Evolutionary conservation across 1,140 invertebrate genomes (phyloP).

Genomic region (Coptotermes formosanus): DNA sequence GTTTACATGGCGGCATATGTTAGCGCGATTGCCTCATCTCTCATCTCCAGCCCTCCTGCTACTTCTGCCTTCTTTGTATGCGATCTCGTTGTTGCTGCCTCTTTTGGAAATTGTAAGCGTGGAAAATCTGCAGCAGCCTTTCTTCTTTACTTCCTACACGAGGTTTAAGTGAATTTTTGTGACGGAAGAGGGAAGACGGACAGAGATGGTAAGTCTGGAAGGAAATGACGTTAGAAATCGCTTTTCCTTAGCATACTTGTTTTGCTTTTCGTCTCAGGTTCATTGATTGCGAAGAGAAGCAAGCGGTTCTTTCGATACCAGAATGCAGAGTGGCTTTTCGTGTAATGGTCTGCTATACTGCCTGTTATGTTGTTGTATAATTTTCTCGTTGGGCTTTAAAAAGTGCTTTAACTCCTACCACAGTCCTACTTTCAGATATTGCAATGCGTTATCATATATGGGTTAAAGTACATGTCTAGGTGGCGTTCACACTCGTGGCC

Average conservation of each 20-base stretch:
- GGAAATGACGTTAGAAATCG: neutral
- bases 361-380: neutral
- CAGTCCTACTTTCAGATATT: no score
- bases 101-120: neutral
- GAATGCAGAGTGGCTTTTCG: neutral
- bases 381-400: no score
- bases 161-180: constrained; percentile 4
- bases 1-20: neutral
- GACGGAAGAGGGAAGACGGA: neutral
- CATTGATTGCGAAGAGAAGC: neutral
- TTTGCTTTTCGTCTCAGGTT: neutral
- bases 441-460: no score
- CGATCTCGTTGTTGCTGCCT: neutral
- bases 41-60: neutral
- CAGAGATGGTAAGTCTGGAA: neutral
- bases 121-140: neutral
- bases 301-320: neutral
- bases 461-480: no score
- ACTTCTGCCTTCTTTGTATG: neutral
- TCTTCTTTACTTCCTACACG: neutral
- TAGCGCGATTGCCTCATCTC: neutral
- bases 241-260: neutral
- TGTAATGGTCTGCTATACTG: neutral
- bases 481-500: no score
- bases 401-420: no score